Base-by-base conservation (phyloP, 2,797 vertebrate species). In the Myripristis murdjan region DNA sequence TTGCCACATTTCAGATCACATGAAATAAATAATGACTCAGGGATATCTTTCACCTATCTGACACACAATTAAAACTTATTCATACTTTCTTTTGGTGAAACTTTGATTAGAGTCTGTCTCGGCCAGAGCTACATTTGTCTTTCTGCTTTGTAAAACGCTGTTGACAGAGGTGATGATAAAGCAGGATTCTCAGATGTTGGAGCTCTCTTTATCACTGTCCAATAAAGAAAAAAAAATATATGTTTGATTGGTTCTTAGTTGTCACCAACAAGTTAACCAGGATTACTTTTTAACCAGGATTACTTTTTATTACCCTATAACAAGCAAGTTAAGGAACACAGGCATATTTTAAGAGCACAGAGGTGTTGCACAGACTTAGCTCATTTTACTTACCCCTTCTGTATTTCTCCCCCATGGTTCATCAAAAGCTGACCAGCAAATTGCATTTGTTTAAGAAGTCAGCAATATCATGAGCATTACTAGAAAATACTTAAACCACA, bases 61-160 rank as follows among this genome's bases (percentile, higher is more conserved):
- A n/a, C n/a, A n/a, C n/a, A n/a, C n/a, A n/a, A n/a, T n/a, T n/a
- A n/a, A n/a, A n/a, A n/a, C n/a, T n/a, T n/a, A n/a, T n/a, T n/a
- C n/a, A n/a, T n/a, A n/a, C n/a, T n/a, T n/a, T n/a, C n/a, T 55
- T 41, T 14, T 68, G 22, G 82, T 84, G 55, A 59, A 84, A 53
- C 67, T 78, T 16, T 12, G 12, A 47, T 6, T 0, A 24, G 10
- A 23, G 11, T 20, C 11, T n/a, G 59, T 6, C 22, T 58, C 91
- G 48, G 70, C 77, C 0, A 46, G 9, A 0, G 85, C 81, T 53
- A 65, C 75, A 10, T 2, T 16, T 64, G 41, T 52, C 5, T 20
- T 20, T 20, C 20, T 20, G 20, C 20, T 1, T 20, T 20, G 20
- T n/a, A n/a, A n/a, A n/a, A n/a, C n/a, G n/a, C n/a, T n/a, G n/a